A percentile compares a stretch with the other conserved stretches of the same genome.
Evolutionary conservation across 1,140 invertebrate genomes (phyloP).

Genomic region (Zaprionus nigranus): DNA sequence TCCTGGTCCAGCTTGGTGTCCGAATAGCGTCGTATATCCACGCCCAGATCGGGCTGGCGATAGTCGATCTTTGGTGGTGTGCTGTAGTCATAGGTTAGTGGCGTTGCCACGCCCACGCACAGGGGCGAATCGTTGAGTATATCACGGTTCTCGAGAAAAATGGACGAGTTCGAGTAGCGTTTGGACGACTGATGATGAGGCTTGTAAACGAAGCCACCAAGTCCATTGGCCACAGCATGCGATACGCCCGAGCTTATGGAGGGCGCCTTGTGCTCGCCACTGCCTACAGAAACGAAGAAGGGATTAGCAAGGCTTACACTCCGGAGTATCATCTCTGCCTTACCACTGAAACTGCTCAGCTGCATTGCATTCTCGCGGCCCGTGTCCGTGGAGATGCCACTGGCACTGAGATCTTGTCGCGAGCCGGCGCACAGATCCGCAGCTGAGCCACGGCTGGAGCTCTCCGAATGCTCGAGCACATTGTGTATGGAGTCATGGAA

Average conservation of each 20-base stretch:
- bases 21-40: slow-evolving; percentile 84
- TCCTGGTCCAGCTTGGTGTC: slow-evolving; percentile 84
- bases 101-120: slow-evolving; percentile 56
- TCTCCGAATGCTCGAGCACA: slow-evolving; percentile 81
- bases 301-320: background rate
- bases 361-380: slow-evolving; percentile 76
- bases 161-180: slow-evolving; percentile 82
- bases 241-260: slow-evolving; percentile 80
- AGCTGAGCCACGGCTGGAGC: slow-evolving; percentile 75
- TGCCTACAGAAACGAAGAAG: slow-evolving; percentile 47
- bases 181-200: slow-evolving; percentile 67
- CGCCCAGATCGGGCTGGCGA: slow-evolving; percentile 50
- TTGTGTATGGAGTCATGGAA: slow-evolving; percentile 84
- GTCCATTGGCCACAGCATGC: slow-evolving; percentile 75
- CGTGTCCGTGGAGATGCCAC: slow-evolving; percentile 79
- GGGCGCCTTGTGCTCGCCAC: slow-evolving; percentile 76
- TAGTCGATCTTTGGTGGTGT: slow-evolving; percentile 79
- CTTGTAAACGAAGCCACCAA: slow-evolving; percentile 77
- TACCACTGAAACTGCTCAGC: slow-evolving; percentile 80
- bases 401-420: slow-evolving; percentile 79
- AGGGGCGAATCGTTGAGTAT: slow-evolving; percentile 78
- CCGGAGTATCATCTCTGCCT: background rate
- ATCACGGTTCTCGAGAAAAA: slow-evolving; percentile 84
- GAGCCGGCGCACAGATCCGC: slow-evolving; percentile 78
- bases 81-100: slow-evolving; percentile 70